A percentile compares a stretch with the other conserved stretches of the same genome.
Evolutionary conservation across 2,113 vertebrate species (phyloP).

Genomic region (Xerus inauris): DNA sequence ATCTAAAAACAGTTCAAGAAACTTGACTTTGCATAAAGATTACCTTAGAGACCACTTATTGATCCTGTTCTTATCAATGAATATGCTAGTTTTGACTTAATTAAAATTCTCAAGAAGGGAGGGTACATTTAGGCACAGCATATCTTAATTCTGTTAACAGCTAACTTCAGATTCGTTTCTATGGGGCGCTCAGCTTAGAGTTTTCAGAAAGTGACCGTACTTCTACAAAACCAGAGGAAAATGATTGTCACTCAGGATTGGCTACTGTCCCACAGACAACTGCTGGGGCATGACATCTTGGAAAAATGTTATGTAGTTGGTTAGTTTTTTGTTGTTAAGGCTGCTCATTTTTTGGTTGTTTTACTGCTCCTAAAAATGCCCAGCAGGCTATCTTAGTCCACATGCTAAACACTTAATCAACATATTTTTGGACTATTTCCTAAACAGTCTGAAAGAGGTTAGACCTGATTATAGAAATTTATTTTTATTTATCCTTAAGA

Average conservation of each 20-base stretch:
- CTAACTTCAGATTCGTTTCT: background rate
- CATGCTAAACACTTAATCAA: constrained; percentile 2
- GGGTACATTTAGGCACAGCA: background rate
- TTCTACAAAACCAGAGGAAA: background rate
- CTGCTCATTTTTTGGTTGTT: background rate
- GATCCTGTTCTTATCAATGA: background rate
- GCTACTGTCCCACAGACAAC: background rate
- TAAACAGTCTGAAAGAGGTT: background rate
- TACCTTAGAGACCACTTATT: background rate
- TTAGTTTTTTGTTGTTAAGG: background rate
- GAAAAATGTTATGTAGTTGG: background rate
- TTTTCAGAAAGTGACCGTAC: background rate
- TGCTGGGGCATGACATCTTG: background rate
- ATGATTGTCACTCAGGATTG: background rate
- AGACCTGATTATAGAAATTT: constrained; percentile 31
- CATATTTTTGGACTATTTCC: constrained; percentile 35
- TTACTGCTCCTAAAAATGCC: background rate
- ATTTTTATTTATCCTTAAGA: constrained; percentile 41
- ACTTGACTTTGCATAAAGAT: background rate
- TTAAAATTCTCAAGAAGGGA: background rate
- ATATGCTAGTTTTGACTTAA: background rate
- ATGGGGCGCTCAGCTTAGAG: background rate
- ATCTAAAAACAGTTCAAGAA: constrained; percentile 30
- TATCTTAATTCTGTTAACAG: background rate
- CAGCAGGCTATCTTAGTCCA: background rate